Evolutionary conservation across 2,113 vertebrate genomes (phyloP).

Genomic region (Cryptotis parvus): DNA sequence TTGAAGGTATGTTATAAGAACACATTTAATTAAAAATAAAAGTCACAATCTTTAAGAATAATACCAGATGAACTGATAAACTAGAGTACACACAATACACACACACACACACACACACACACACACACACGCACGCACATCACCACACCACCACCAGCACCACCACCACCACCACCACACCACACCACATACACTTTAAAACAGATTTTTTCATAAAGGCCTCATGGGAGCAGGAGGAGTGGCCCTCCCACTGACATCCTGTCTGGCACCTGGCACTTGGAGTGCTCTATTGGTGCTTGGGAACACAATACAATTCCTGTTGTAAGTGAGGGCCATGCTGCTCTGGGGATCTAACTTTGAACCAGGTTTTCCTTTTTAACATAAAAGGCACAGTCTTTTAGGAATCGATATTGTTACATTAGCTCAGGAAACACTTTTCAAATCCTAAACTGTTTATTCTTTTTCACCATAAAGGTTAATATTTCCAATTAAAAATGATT

Average conservation of each 20-base stretch:
- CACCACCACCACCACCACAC: too few species aligned
- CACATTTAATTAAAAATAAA: not conserved
- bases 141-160: too few species aligned
- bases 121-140: too few species aligned
- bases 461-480: not conserved
- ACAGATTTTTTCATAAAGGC: too few species aligned
- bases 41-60: not conserved
- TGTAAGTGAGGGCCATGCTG: too few species aligned
- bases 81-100: not conserved
- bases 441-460: not conserved
- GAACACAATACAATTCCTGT: too few species aligned
- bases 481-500: not conserved
- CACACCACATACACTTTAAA: not conserved
- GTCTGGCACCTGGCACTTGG: too few species aligned
- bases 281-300: too few species aligned
- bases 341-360: too few species aligned
- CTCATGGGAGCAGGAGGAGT: too few species aligned
- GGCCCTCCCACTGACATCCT: too few species aligned
- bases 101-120: too few species aligned
- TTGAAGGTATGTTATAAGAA: constrained; percentile 7
- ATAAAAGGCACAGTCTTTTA: not conserved
- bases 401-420: not conserved
- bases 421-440: not conserved
- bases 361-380: not conserved
- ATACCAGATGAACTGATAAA: not conserved